Evolutionary conservation across 2,797 vertebrate genomes (phyloP).

Genomic region (Eleutherodactylus coqui): DNA sequence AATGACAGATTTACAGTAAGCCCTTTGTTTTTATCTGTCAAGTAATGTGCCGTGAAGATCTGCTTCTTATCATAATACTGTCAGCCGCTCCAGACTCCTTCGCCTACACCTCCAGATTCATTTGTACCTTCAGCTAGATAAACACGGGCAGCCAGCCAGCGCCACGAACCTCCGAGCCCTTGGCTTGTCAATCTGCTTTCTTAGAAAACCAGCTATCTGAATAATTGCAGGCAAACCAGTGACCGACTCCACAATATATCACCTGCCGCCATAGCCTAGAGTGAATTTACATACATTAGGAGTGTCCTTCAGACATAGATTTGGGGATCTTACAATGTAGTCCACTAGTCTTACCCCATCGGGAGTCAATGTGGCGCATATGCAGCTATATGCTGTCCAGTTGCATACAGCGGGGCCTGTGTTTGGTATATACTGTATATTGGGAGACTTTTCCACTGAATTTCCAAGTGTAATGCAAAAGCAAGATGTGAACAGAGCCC

Average conservation of each 20-base stretch:
- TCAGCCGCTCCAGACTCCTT: constrained; percentile 70
- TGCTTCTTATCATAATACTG: constrained; percentile 70
- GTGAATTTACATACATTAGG: too few relatives aligned
- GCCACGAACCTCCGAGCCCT: background rate
- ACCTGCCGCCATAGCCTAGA: too few relatives aligned
- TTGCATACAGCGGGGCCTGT: too few relatives aligned
- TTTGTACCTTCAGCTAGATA: constrained; percentile 70
- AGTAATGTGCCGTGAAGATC: constrained; percentile 72
- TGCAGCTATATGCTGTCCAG: too few relatives aligned
- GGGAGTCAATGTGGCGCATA: too few relatives aligned
- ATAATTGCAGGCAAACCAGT: constrained; percentile 19
- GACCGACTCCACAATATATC: background rate
- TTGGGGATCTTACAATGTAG: too few relatives aligned
- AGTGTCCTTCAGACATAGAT: too few relatives aligned
- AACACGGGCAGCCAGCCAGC: constrained; percentile 68
- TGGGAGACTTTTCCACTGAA: too few relatives aligned
- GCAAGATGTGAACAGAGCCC: too few relatives aligned
- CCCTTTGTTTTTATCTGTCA: constrained; percentile 72
- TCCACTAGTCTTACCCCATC: too few relatives aligned
- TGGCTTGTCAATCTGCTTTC: constrained; percentile 13
- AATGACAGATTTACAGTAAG: constrained; percentile 65
- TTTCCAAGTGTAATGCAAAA: too few relatives aligned
- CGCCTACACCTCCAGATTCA: constrained; percentile 62
- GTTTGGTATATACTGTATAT: too few relatives aligned
- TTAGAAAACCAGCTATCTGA: constrained; percentile 28